Evolutionary conservation across 2,888 invertebrate species (phyloP).

Genomic region (Ferrisia virgata): DNA sequence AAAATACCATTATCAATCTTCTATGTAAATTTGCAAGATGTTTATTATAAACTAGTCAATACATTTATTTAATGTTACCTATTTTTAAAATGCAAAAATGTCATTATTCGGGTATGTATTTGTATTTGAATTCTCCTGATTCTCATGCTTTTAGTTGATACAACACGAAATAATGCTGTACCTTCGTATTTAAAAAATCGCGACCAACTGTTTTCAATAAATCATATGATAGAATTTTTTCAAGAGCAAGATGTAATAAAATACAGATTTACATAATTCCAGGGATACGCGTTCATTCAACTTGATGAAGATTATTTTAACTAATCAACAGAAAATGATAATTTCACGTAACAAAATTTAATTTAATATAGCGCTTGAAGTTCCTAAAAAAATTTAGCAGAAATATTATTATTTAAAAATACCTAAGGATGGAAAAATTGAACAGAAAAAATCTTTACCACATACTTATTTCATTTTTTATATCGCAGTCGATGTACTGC

Average conservation of each 20-base stretch:
- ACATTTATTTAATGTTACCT: neutral
- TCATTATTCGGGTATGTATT: slow-evolving; percentile 4
- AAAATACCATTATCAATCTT: neutral
- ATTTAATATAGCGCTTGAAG: neutral
- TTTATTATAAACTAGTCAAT: neutral
- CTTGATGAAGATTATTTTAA: neutral
- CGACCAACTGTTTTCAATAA: neutral
- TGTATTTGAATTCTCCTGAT: neutral
- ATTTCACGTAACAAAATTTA: neutral
- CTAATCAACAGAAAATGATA: too few relatives aligned
- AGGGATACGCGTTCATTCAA: neutral
- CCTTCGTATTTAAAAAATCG: neutral
- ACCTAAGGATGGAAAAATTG: too few relatives aligned
- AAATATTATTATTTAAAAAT: too few relatives aligned
- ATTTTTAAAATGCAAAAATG: neutral
- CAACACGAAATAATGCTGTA: neutral
- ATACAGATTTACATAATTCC: neutral
- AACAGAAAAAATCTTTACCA: too few relatives aligned
- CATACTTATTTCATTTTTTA: too few relatives aligned
- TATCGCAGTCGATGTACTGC: too few relatives aligned
- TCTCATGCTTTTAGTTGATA: too few relatives aligned
- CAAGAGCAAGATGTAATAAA: neutral
- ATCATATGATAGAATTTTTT: neutral
- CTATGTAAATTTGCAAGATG: neutral
- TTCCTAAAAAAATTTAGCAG: too few relatives aligned